A percentile compares a stretch with the other conserved stretches of the same genome.
These are phyloP conservation scores for Eumacrocentrus americanus DNA, from an alignment of 2,888 invertebrate species.

Conservation along the genomic window DNA sequence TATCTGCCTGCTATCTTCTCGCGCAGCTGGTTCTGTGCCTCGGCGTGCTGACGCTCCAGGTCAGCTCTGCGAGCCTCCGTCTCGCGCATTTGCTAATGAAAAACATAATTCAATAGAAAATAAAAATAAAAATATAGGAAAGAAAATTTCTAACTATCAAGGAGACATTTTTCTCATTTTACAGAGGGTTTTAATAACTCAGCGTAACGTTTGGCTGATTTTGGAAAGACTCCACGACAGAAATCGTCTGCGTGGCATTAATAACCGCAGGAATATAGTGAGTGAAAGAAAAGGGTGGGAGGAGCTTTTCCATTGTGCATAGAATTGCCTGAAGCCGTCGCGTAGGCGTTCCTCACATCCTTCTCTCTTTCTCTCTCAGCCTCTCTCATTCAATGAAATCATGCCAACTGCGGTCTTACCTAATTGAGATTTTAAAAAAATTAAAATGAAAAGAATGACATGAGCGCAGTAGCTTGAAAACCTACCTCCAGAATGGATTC, in stretches of 20 bases:
- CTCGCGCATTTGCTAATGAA: slow-evolving; percentile 73
- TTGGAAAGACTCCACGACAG: slow-evolving; percentile 32
- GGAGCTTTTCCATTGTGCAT: slow-evolving; percentile 28
- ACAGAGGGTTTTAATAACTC: slow-evolving; percentile 7
- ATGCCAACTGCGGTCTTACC: slow-evolving; percentile 1
- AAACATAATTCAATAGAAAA: neutral
- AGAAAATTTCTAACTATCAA: neutral
- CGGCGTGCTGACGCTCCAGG: slow-evolving; percentile 78
- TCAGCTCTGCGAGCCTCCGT: slow-evolving; percentile 79
- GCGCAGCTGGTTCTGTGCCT: slow-evolving; percentile 75
- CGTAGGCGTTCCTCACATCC: slow-evolving; percentile 11
- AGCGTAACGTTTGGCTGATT: slow-evolving; percentile 18
- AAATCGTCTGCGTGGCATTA: slow-evolving; percentile 46
- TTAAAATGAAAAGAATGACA: no score
- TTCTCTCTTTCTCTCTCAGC: neutral
- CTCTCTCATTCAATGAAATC: slow-evolving; percentile 16
- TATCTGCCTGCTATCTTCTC: slow-evolving; percentile 64
- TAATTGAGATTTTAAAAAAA: slow-evolving; percentile 7
- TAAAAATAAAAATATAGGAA: neutral
- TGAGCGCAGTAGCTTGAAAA: no score
- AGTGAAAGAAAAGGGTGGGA: slow-evolving; percentile 21
- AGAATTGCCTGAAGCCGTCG: slow-evolving; percentile 26
- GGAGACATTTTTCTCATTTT: neutral
- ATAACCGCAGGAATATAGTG: slow-evolving; percentile 38
- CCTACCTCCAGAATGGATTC: slow-evolving; percentile 59